Evolutionary conservation across 2,888 invertebrate genomes (phyloP).

Genomic region (Pristionchus japonicus): DNA sequence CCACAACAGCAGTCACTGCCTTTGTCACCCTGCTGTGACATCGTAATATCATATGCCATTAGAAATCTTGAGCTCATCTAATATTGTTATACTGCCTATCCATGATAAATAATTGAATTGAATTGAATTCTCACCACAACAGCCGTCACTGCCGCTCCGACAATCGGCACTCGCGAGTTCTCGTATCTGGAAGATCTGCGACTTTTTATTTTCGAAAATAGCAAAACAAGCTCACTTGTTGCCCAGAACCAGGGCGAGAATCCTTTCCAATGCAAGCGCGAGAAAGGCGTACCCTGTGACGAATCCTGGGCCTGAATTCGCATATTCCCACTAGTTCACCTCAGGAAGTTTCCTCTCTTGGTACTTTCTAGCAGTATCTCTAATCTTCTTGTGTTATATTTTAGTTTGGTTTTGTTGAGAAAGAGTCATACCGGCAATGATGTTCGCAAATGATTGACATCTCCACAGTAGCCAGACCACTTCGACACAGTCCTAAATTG

Average conservation of each 20-base stretch:
- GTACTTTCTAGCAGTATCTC: no score
- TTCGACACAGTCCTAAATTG: neutral
- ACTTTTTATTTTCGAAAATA: neutral
- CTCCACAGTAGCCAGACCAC: neutral
- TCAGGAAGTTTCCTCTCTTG: no score
- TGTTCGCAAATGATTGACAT: neutral
- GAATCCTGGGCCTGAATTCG: neutral
- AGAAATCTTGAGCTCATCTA: no score
- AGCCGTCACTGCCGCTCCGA: neutral
- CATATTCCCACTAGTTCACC: no score
- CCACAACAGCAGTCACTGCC: no score
- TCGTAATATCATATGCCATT: no score
- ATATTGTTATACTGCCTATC: no score
- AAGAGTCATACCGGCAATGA: neutral
- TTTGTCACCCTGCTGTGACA: no score
- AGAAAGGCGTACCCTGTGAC: neutral
- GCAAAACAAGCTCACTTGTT: neutral
- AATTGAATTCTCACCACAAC: constrained; percentile 1
- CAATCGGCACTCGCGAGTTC: neutral
- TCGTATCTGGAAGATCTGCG: constrained; percentile 2
- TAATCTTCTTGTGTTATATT: no score
- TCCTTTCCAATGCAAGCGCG: neutral
- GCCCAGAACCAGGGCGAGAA: neutral
- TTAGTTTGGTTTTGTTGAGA: neutral
- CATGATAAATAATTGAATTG: no score